phyloP scores from a whole-genome alignment of 2,888 invertebrate genomes.

The Cheilosia vernalis region DNA sequence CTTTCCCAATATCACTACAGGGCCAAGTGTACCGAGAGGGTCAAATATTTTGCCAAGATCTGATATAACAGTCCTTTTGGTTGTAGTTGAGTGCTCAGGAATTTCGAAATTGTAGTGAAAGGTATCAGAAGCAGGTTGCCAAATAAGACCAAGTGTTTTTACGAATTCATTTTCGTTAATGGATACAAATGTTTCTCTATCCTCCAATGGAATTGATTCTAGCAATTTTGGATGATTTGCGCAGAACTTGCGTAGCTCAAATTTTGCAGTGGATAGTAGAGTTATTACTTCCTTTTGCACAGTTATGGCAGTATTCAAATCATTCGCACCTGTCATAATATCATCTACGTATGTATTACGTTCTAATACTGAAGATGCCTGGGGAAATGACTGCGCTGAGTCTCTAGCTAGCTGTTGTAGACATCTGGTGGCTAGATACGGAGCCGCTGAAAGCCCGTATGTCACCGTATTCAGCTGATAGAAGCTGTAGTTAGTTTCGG shows the following conservation, averaged over 20 bases:
- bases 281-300: slow-evolving; percentile 44
- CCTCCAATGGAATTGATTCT: slow-evolving; percentile 23
- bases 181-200: slow-evolving; percentile 18
- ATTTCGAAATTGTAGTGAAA: slow-evolving; percentile 13
- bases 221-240: slow-evolving; percentile 52
- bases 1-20: slow-evolving; percentile 38
- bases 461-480: not conserved
- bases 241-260: slow-evolving; percentile 65
- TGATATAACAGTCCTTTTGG: slow-evolving; percentile 24
- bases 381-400: slow-evolving; percentile 37
- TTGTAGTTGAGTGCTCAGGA: not conserved
- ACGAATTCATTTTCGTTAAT: slow-evolving; percentile 2
- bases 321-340: slow-evolving; percentile 68
- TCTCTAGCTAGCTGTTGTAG: slow-evolving; percentile 64
- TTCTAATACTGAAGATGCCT: slow-evolving; percentile 55
- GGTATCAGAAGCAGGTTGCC: slow-evolving; percentile 9
- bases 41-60: slow-evolving; percentile 47
- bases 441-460: not conserved
- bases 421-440: slow-evolving; percentile 6
- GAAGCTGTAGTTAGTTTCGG: not conserved
- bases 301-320: slow-evolving; percentile 45
- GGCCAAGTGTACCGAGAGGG: slow-evolving; percentile 33
- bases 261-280: slow-evolving; percentile 38
- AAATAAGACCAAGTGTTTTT: slow-evolving; percentile 13
- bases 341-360: slow-evolving; percentile 75